Percentiles rank a stretch among this genome's conserved stretches.
Evolutionary conservation across 2,113 vertebrate species (phyloP).

Genomic region (Cyrtonyx montezumae): DNA sequence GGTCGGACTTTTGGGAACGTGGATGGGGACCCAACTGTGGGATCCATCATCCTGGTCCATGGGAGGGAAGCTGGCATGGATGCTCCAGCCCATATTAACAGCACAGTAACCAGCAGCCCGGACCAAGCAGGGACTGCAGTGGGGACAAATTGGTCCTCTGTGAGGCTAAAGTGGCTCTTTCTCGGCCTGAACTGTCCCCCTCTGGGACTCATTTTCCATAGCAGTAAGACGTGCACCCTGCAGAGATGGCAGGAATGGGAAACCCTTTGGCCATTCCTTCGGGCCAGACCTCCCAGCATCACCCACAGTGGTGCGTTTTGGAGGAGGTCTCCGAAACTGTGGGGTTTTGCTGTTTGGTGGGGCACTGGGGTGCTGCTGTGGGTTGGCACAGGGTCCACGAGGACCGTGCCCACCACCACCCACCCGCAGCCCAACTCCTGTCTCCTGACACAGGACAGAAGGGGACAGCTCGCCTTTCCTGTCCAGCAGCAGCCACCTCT

Average conservation of each 20-base stretch:
- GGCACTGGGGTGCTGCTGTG: background rate
- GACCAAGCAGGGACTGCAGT: background rate
- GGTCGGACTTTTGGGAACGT: background rate
- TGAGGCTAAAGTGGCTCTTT: too few relatives aligned
- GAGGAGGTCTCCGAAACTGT: background rate
- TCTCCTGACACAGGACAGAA: background rate
- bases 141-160: background rate
- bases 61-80: background rate
- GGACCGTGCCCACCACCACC: background rate
- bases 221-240: background rate
- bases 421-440: background rate
- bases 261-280: background rate
- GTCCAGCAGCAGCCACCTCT: slow-evolving; percentile 6
- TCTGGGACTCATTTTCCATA: slow-evolving; percentile 49
- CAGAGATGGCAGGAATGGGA: background rate
- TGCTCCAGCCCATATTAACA: background rate
- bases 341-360: background rate
- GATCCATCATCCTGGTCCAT: background rate
- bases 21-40: rapidly evolving
- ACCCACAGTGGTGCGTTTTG: background rate
- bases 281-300: background rate
- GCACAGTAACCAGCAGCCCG: background rate
- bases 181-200: background rate
- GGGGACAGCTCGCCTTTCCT: background rate
- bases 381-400: background rate